These are phyloP conservation scores for Arremon brunneinucha DNA, from an alignment of 2,797 vertebrate genomes.

Conservation along the genomic window DNA sequence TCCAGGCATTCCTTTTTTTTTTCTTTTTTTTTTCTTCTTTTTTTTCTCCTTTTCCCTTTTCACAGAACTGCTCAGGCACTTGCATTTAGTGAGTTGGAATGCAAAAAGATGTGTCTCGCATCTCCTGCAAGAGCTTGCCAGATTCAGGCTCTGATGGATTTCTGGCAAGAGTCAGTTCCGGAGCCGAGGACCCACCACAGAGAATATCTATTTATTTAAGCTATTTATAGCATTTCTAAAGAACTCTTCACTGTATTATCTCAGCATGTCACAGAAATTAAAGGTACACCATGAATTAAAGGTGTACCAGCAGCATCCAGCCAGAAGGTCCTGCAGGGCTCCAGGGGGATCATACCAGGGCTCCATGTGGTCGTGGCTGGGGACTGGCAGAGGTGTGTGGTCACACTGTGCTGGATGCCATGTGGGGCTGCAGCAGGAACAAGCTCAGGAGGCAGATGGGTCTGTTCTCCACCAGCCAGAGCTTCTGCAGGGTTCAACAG, in stretches of 20 bases:
- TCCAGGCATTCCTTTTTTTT: neutral
- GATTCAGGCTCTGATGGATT: slow-evolving; percentile 61
- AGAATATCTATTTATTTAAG: slow-evolving; percentile 69
- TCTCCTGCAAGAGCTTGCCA: slow-evolving; percentile 49
- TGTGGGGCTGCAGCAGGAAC: neutral
- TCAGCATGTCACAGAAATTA: slow-evolving; percentile 49
- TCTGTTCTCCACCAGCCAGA: slow-evolving; percentile 10
- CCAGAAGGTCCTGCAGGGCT: neutral
- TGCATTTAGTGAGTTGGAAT: slow-evolving; percentile 40
- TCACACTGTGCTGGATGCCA: neutral
- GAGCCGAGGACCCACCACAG: slow-evolving; percentile 62
- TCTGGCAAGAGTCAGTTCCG: slow-evolving; percentile 65
- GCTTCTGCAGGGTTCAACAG: neutral
- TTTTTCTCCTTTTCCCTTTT: neutral
- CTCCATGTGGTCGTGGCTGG: neutral
- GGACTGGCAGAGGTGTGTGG: neutral
- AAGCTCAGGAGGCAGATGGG: neutral
- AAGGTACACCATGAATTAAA: slow-evolving; percentile 56
- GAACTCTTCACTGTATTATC: slow-evolving; percentile 63
- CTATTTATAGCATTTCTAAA: slow-evolving; percentile 67
- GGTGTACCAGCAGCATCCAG: neutral
- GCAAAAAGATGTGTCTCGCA: slow-evolving; percentile 43
- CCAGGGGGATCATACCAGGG: neutral
- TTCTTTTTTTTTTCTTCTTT: neutral
- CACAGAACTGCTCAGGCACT: slow-evolving; percentile 15